A percentile compares a stretch with the other conserved stretches of the same genome.
phyloP scores from a whole-genome alignment of 2,113 vertebrate genomes.

The Salvator merianae region DNA sequence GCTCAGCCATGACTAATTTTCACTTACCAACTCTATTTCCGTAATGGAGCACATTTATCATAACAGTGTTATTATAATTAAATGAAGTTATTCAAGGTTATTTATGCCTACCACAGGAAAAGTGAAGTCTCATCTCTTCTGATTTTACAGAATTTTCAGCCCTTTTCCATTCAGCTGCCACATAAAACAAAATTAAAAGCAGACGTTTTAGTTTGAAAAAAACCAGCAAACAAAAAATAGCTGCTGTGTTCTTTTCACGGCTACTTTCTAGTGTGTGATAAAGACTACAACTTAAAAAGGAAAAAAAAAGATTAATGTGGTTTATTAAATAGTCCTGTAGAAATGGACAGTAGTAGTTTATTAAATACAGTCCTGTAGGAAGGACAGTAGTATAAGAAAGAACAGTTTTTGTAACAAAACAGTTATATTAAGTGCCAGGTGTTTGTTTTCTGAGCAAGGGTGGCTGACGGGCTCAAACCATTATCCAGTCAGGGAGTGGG shows the following conservation, averaged over 20 bases:
- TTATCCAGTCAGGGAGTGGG: too few species aligned
- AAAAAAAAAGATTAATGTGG: neutral
- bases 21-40: constrained; percentile 37
- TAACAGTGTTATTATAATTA: constrained; percentile 43
- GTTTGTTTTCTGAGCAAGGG: too few species aligned
- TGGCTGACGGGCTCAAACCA: too few species aligned
- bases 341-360: too few species aligned
- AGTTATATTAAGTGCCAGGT: too few species aligned
- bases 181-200: neutral
- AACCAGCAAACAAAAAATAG: neutral
- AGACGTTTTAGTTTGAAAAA: constrained; percentile 28
- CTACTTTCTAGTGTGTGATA: neutral
- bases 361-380: neutral
- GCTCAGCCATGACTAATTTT: constrained; percentile 46
- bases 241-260: neutral
- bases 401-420: neutral
- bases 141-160: constrained; percentile 7
- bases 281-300: constrained; percentile 1
- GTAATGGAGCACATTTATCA: constrained; percentile 33
- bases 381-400: neutral
- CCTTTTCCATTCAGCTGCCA: constrained; percentile 28
- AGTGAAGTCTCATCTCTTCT: neutral
- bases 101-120: constrained; percentile 31
- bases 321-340: too few species aligned
- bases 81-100: constrained; percentile 47